A percentile compares a stretch with the other conserved stretches of the same genome.
Conservation (phyloP, 2,888 invertebrate species). For the Acrobasis consociella region DNA sequence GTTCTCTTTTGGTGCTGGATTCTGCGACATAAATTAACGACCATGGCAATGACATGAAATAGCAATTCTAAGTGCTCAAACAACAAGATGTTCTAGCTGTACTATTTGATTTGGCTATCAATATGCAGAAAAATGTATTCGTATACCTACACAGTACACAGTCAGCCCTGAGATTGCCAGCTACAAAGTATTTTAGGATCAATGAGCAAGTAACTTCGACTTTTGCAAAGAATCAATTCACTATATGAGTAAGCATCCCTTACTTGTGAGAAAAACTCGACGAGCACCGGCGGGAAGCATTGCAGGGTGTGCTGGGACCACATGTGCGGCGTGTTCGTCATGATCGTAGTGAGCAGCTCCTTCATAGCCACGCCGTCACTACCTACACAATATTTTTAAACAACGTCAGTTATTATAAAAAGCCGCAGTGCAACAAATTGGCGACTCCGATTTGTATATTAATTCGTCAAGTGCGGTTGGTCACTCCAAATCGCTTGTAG, state of each 20-base stretch:
- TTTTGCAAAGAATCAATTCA: background rate
- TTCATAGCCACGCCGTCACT: slow-evolving; percentile 92
- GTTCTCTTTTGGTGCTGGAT: slow-evolving; percentile 92
- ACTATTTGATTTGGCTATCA: no score
- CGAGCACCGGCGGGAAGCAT: slow-evolving; percentile 94
- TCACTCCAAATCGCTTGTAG: no score
- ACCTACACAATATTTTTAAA: slow-evolving; percentile 44
- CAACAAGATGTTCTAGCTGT: background rate
- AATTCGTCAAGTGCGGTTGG: no score
- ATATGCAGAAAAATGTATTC: no score
- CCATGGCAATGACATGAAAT: no score
- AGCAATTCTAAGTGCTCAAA: no score
- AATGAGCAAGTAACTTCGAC: no score
- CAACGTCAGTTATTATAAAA: background rate
- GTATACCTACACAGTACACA: no score
- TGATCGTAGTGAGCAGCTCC: slow-evolving; percentile 93
- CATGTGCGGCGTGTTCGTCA: slow-evolving; percentile 96
- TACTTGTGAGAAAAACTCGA: slow-evolving; percentile 93
- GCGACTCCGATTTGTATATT: no score
- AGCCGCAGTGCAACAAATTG: no score
- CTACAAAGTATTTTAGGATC: no score
- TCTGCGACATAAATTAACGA: slow-evolving; percentile 75
- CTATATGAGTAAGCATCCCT: slow-evolving; percentile 2
- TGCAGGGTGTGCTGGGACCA: slow-evolving; percentile 97
- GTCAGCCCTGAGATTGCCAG: no score